These are phyloP conservation scores for Phaethon lepturus DNA, from an alignment of 2,113 vertebrate species.

Conservation along the genomic window DNA sequence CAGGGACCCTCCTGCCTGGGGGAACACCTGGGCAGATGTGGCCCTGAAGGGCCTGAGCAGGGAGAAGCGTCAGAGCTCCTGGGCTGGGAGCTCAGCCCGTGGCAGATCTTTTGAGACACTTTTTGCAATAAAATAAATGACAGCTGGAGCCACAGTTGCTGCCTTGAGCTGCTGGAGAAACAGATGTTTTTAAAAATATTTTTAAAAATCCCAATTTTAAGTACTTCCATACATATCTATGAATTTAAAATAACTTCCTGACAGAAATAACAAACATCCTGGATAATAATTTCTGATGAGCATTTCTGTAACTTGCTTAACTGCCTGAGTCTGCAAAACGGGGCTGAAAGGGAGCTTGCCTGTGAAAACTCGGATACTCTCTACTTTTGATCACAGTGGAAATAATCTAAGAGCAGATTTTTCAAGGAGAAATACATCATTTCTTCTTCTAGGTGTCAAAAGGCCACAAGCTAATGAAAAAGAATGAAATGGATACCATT, in stretches of 20 bases:
- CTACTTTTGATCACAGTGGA: constrained; percentile 37
- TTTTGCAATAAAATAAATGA: background rate
- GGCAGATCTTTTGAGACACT: background rate
- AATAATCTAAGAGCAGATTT: constrained; percentile 33
- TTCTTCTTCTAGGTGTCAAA: constrained; percentile 46
- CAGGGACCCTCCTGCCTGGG: background rate
- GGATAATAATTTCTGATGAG: background rate
- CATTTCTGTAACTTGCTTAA: constrained; percentile 17
- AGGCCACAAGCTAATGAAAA: constrained; percentile 57
- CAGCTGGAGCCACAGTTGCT: background rate
- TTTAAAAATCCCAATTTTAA: background rate
- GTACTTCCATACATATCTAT: background rate
- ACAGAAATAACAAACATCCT: background rate
- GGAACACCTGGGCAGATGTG: background rate
- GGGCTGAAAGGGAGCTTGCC: background rate
- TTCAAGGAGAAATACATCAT: constrained; percentile 34
- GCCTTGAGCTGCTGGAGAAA: background rate
- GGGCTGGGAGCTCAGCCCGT: rapidly evolving
- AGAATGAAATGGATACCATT: constrained; percentile 18
- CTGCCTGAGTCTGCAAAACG: background rate
- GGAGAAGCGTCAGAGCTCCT: background rate
- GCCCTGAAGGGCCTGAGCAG: background rate
- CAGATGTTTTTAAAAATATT: rapidly evolving
- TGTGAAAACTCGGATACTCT: background rate
- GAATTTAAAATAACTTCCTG: background rate